Evolutionary conservation across 2,797 vertebrate species (phyloP).

Genomic region (Clarias fuscus): DNA sequence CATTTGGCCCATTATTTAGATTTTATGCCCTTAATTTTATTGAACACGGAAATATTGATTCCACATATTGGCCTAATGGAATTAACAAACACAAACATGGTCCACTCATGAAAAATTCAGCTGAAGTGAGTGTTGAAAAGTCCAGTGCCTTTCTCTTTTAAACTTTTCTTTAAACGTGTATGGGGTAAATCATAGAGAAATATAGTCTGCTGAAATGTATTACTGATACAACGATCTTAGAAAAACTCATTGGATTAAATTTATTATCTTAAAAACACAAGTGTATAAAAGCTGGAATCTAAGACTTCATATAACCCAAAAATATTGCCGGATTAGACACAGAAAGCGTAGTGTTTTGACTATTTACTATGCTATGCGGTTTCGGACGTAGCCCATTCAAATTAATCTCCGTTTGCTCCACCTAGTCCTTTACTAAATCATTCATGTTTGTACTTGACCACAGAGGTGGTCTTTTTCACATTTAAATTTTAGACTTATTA

Average conservation of each 20-base stretch:
- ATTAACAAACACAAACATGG: constrained; percentile 14
- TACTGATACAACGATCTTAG: neutral
- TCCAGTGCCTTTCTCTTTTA: constrained; percentile 17
- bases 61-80: constrained; percentile 8
- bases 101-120: constrained; percentile 14
- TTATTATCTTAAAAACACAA: neutral
- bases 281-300: neutral
- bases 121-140: constrained; percentile 26
- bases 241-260: constrained; percentile 12
- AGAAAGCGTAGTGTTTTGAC: neutral
- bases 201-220: constrained; percentile 34
- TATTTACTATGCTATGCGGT: neutral
- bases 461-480: neutral
- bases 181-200: constrained; percentile 35
- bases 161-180: constrained; percentile 28
- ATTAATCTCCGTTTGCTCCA: neutral
- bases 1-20: neutral
- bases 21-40: constrained; percentile 25
- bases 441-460: neutral
- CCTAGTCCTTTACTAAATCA: neutral
- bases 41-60: constrained; percentile 9
- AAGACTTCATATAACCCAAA: constrained; percentile 39
- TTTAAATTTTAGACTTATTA: neutral
- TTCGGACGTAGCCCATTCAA: neutral
- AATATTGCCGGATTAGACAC: neutral